Evolutionary conservation across 2,888 invertebrate species (phyloP).

Genomic region (Ashinkailepas kermadecensis): DNA sequence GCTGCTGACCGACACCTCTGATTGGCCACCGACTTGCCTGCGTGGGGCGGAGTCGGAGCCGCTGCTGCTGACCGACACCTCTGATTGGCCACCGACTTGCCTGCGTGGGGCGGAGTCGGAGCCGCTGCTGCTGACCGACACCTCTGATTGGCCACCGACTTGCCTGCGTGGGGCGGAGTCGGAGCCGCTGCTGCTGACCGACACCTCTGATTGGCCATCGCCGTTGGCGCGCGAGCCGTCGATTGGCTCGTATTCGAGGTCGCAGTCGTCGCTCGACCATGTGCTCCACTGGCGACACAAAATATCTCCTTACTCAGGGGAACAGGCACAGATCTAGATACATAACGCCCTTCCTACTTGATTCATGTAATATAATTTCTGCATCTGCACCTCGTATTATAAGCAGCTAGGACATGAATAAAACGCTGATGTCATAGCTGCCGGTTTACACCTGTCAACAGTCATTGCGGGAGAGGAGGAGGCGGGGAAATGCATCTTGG

Average conservation of each 20-base stretch:
- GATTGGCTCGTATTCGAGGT: slow-evolving; percentile 4
- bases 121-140: not conserved
- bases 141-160: not conserved
- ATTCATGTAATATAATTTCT: no score
- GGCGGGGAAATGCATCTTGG: no score
- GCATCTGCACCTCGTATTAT: no score
- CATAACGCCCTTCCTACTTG: no score
- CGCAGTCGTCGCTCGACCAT: slow-evolving; percentile 3
- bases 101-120: not conserved
- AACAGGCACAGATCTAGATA: no score
- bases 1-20: not conserved
- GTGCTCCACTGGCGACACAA: slow-evolving; percentile 2
- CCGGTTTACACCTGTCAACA: no score
- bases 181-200: not conserved
- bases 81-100: not conserved
- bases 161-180: not conserved
- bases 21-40: not conserved
- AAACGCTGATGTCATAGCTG: no score
- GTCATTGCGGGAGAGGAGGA: no score
- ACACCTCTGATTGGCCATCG: slow-evolving; percentile 11
- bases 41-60: slow-evolving; percentile 2
- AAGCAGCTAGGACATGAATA: no score
- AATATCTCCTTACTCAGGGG: no score
- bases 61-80: not conserved
- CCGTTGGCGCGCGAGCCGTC: not conserved